Evolutionary conservation across 2,113 vertebrate genomes (phyloP), one percentile per base, ranked within the genome.

Genomic region (Lethenteron camtschaticum): DNA sequence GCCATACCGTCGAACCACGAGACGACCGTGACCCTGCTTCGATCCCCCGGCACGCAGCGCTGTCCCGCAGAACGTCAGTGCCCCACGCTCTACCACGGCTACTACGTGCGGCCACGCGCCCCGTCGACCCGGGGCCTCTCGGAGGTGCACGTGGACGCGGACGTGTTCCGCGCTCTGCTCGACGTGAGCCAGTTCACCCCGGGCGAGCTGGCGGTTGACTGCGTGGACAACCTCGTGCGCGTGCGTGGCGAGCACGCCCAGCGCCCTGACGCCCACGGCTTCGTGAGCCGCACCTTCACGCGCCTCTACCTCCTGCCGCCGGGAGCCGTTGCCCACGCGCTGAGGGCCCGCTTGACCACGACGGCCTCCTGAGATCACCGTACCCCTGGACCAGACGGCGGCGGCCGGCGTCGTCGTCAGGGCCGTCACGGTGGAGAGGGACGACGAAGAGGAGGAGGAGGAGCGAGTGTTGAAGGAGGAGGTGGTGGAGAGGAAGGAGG

Each of bases 171-270:
- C 71, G 83, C 82, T 0, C 83, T 84, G 72, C 78, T 89, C 74
- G 86, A 89, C 0, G 85, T 88, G 20, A 86, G 86, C 69, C 86
- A 89, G 71, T 89, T 89, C 74, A 81, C 84, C 18, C 86, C 86
- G 0, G 81, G 86, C 2, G 86, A 89, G 78, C 79, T 89, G 68
- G 75, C 76, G 0, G 82, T 89, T 9, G 83, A 85, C 73, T 87
- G 85, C 0, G 79, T 89, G 70, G 86, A 89, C 79, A 89, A 89
- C 79, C 79, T 89, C 68, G 79, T 89, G 76, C 84, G 87, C 77
- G 86, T 89, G 76, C 76, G 70, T 11, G 86, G 82, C 5, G 81
- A 81, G 60, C 86, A 89, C 71, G 78, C 81, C 0, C 86, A 89
- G 79, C 83, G 80, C 69, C 76, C 81, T 5, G 86, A 89, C 56